Evolutionary conservation across 2,113 vertebrate genomes (phyloP), one percentile per base, ranked within the genome.

Genomic region (Hypanus sabinus): DNA sequence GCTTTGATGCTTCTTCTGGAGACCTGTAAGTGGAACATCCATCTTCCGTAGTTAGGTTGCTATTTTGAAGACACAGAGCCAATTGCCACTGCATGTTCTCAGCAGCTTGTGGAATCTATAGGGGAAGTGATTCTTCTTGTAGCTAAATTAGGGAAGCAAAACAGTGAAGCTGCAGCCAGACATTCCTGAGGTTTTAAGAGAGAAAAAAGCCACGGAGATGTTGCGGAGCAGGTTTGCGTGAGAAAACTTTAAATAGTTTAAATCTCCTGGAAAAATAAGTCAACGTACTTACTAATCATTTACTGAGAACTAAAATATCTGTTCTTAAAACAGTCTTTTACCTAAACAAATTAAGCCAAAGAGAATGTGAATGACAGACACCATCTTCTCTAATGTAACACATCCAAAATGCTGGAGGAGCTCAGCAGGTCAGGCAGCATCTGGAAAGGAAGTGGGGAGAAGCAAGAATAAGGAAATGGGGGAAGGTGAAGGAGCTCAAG

Each of bases 111-210:
- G 83, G 27, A n/a, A 3, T 27, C n/a, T n/a, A 62, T 12, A 88
- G 57, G 83, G 83, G 57, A 88, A 62, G 12, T 85, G 46, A 14
- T 62, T 62, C 20, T n/a, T 46, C 30, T 88, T 60, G 55, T 60
- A 46, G 83, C 24, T 27, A 88, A 88, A 62, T 88, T 88, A 60
- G 27, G 57, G 83, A 88, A 88, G 83, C 57, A 62, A 88, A 88
- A 88, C 24, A n/a, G 83, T 88, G 83, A 27, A n/a, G 55, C 27
- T 88, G 27, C 27, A 88, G 57, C 55, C 30, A 62, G 57, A 62
- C 60, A 12, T 3, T n/a, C 27, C 55, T n/a, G 83, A 62, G 83
- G 55, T 24, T 88, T 62, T n/a, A 22, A 27, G 75, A 16, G 18
- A 70, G 68, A 70, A n/a, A 76, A 33, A 76, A 76, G 24, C 75